phyloP scores from a whole-genome alignment of 2,113 vertebrate species.

The Natator depressus region DNA sequence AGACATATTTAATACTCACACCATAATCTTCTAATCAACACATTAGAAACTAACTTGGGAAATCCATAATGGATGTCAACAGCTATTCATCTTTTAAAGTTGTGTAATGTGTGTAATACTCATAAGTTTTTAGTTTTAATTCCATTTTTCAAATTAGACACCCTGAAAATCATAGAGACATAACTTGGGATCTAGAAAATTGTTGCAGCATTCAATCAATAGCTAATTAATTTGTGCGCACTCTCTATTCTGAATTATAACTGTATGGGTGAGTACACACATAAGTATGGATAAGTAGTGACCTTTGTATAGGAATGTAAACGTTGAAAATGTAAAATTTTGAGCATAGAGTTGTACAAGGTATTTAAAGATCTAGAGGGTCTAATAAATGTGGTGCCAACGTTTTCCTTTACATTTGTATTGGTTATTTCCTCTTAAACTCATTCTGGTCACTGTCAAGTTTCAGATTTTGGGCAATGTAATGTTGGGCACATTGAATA shows the following conservation, averaged over 20 bases:
- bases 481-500: neutral
- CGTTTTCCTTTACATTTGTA: neutral
- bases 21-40: neutral
- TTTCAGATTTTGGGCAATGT: neutral
- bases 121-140: neutral
- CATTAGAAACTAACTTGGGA: neutral
- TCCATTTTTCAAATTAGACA: neutral
- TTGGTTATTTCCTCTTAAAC: neutral
- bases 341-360: neutral
- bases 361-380: neutral
- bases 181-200: neutral
- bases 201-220: neutral
- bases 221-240: fast-evolving
- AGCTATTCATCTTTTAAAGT: constrained; percentile 20
- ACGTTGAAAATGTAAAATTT: neutral
- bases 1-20: neutral
- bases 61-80: neutral
- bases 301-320: neutral
- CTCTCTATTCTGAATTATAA: neutral
- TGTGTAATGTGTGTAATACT: neutral
- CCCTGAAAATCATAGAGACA: neutral
- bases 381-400: neutral
- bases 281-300: neutral
- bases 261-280: neutral
- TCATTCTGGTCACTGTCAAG: neutral